Evolutionary conservation across 2,888 invertebrate species (phyloP).

Genomic region (Drosophila gaucha): DNA sequence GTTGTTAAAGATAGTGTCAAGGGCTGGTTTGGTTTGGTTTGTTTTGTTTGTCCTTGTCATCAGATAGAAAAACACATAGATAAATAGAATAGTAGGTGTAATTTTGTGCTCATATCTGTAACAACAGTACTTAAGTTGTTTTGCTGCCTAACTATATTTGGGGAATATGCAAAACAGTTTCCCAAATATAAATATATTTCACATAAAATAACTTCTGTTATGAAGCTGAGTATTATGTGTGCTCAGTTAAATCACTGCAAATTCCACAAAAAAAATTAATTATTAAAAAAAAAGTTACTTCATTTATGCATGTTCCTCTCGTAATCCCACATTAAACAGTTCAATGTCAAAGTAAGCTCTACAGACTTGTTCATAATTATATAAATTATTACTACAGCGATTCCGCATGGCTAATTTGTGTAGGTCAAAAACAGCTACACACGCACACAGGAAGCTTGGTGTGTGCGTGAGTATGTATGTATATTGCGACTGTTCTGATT

Average conservation of each 20-base stretch:
- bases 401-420: neutral
- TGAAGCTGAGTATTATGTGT: too few relatives aligned
- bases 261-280: neutral
- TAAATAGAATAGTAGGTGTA: neutral
- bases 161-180: neutral
- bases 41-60: constrained; percentile 18
- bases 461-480: neutral
- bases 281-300: neutral
- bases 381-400: constrained; percentile 4
- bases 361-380: constrained; percentile 24
- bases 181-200: too few relatives aligned
- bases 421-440: neutral
- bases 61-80: neutral
- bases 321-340: constrained; percentile 6
- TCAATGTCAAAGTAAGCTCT: constrained; percentile 49
- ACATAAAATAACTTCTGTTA: too few relatives aligned
- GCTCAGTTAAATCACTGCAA: neutral
- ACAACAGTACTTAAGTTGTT: neutral
- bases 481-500: constrained; percentile 2
- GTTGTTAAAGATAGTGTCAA: constrained; percentile 1
- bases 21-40: neutral
- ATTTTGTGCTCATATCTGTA: neutral
- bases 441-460: neutral
- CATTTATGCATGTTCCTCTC: constrained; percentile 2
- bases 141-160: neutral